phyloP scores from a whole-genome alignment of 1,140 invertebrate genomes.

The Eriosoma lanigerum region DNA sequence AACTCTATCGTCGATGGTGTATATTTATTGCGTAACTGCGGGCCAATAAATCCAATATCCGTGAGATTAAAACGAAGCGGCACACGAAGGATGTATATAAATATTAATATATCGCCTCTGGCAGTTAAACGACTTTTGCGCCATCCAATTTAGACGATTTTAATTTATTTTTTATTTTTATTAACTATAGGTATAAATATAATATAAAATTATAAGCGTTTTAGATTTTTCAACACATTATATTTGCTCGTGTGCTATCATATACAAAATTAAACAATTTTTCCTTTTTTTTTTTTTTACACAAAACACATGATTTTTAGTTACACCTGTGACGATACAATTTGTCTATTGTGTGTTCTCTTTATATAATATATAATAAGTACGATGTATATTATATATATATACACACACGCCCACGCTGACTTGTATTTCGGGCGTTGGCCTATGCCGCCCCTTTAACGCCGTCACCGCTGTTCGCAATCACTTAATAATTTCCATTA shows the following conservation, averaged over 20 bases:
- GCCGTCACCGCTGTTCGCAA: conserved; percentile 15
- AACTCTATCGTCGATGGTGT: background rate
- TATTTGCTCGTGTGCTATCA: background rate
- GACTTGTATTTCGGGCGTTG: conserved; percentile 46
- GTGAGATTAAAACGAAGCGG: conserved; percentile 11
- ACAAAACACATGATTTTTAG: conserved; percentile 31
- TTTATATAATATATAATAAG: background rate
- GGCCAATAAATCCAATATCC: conserved; percentile 40
- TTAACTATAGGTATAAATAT: background rate
- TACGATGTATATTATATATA: background rate
- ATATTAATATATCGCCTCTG: background rate
- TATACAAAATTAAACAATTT: conserved; percentile 5
- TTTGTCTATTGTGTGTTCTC: conserved; percentile 36
- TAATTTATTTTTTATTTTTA: background rate
- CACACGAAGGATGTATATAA: background rate
- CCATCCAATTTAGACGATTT: conserved; percentile 13
- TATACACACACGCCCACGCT: conserved; percentile 32
- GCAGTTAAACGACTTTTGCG: conserved; percentile 33
- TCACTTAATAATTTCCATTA: conserved; percentile 48
- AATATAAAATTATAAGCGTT: background rate
- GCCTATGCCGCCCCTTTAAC: conserved; percentile 44
- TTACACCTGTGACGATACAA: conserved; percentile 37
- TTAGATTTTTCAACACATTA: background rate
- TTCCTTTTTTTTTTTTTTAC: background rate
- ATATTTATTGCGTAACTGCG: conserved; percentile 48